These are phyloP conservation scores for Tupaia chinensis DNA, from an alignment of 2,113 vertebrate species.

Conservation along the genomic window DNA sequence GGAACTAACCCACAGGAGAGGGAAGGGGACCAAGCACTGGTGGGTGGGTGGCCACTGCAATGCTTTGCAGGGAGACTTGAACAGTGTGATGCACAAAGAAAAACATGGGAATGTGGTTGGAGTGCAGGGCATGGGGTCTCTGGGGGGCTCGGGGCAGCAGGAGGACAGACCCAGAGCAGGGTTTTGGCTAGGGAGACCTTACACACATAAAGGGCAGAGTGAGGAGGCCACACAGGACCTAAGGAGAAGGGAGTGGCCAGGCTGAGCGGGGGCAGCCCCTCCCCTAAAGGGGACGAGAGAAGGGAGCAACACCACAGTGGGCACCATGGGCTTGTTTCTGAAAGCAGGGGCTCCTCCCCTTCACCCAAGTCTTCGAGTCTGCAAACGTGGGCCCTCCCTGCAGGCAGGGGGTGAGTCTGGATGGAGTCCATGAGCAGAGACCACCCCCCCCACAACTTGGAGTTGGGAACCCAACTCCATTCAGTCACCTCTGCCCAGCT, in stretches of 20 bases:
- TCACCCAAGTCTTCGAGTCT: fast-evolving
- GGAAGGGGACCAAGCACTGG: fast-evolving
- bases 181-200: not conserved
- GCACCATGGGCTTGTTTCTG: fast-evolving
- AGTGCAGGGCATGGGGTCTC: not conserved
- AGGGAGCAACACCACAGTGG: fast-evolving
- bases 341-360: not conserved
- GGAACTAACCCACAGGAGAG: not conserved
- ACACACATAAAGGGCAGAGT: fast-evolving
- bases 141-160: no score
- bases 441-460: no score
- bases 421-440: fast-evolving
- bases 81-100: not conserved
- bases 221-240: fast-evolving
- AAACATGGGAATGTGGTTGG: not conserved
- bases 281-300: not conserved
- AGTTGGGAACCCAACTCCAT: not conserved
- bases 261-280: fast-evolving
- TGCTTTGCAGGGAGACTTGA: not conserved
- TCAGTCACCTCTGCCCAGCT: fast-evolving
- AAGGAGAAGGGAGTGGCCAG: no score
- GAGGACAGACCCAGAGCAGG: not conserved
- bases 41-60: fast-evolving
- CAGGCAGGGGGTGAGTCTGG: not conserved
- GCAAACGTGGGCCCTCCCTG: fast-evolving